phyloP scores from a whole-genome alignment of 2,113 vertebrate species.

The Speoplatyrhinus poulsoni region DNA sequence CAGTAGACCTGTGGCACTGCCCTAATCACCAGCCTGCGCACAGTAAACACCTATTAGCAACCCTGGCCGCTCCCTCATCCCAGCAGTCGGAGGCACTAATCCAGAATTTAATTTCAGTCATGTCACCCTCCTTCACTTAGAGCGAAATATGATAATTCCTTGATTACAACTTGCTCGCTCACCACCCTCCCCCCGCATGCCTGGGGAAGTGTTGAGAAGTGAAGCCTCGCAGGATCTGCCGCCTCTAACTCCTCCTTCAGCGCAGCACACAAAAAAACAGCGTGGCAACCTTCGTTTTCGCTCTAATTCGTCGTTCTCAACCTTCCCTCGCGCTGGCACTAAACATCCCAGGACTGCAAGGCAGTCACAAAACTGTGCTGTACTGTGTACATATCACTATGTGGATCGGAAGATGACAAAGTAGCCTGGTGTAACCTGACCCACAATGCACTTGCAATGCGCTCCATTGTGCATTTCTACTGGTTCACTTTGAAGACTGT shows the following conservation, averaged over 20 bases:
- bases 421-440: no score
- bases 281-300: not conserved
- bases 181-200: slow-evolving; percentile 52
- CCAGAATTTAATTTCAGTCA: slow-evolving; percentile 66
- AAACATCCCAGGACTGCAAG: no score
- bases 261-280: not conserved
- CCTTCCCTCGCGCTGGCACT: no score
- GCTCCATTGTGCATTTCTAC: no score
- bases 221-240: slow-evolving; percentile 26
- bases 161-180: slow-evolving; percentile 74
- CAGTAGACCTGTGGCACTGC: slow-evolving; percentile 51
- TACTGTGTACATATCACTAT: no score
- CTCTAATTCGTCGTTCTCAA: no score
- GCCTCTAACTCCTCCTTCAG: slow-evolving; percentile 28
- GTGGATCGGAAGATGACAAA: no score
- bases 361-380: no score
- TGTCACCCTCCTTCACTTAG: slow-evolving; percentile 67
- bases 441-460: no score
- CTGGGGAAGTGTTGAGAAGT: slow-evolving; percentile 39
- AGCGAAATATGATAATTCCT: slow-evolving; percentile 83
- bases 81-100: slow-evolving; percentile 56
- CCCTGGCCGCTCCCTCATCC: slow-evolving; percentile 40
- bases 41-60: slow-evolving; percentile 59
- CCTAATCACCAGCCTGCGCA: slow-evolving; percentile 48
- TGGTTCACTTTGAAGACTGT: no score